A percentile compares a stretch with the other conserved stretches of the same genome.
Conservation (phyloP, 1,140 invertebrate species). For the Caenorhabditis brenneri region DNA sequence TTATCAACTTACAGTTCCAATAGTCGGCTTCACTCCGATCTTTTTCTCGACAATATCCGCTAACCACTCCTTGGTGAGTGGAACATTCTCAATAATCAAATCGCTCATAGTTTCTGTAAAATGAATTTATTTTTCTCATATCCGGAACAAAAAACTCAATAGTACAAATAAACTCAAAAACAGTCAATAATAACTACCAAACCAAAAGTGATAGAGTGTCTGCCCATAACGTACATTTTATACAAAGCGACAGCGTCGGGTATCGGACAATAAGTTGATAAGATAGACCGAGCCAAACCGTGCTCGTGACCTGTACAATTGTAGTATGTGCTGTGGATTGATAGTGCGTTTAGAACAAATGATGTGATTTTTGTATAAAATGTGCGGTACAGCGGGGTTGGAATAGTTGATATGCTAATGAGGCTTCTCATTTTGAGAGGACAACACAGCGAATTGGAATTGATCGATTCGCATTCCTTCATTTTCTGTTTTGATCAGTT, state of each 20-base stretch:
- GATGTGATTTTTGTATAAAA: not conserved
- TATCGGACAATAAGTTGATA: not conserved
- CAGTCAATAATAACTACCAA: not conserved
- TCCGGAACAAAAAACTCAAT: not conserved
- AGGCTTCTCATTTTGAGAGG: too few relatives aligned
- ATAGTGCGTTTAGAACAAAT: not conserved
- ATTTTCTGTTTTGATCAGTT: too few relatives aligned
- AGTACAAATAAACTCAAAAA: not conserved
- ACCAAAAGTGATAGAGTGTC: not conserved
- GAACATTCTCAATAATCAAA: not conserved
- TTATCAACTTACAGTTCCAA: not conserved
- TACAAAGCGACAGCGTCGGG: not conserved
- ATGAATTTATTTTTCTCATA: not conserved
- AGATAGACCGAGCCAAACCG: not conserved
- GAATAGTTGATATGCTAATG: not conserved
- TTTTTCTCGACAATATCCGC: not conserved
- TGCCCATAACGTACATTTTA: constrained; percentile 7
- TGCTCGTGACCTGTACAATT: constrained; percentile 3
- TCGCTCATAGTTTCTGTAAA: not conserved
- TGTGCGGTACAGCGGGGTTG: not conserved
- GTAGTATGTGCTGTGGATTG: not conserved
- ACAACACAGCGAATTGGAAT: too few relatives aligned
- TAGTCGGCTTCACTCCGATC: not conserved
- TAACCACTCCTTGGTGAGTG: constrained; percentile 2
- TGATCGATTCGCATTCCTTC: too few relatives aligned